phyloP scores from a whole-genome alignment of 2,113 vertebrate genomes.

The Cynocephalus volans region DNA sequence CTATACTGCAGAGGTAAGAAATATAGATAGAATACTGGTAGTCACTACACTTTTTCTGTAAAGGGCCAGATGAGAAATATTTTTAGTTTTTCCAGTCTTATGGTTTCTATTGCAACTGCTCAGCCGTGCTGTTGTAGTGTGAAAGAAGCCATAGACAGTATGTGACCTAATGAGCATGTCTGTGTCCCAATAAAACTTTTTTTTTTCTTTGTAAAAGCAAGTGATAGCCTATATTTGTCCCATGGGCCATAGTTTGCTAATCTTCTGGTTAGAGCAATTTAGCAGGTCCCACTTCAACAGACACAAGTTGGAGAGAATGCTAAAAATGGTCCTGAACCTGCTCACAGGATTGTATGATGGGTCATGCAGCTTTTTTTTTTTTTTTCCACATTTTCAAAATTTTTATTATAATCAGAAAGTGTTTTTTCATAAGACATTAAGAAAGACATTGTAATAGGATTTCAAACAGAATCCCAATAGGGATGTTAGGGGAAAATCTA shows the following conservation, averaged over 20 bases:
- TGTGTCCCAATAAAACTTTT: not conserved
- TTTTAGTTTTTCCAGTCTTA: not conserved
- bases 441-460: not conserved
- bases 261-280: not conserved
- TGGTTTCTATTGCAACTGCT: not conserved
- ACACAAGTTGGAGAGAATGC: not conserved
- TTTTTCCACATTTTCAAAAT: constrained; percentile 27
- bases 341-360: too few species aligned
- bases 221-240: not conserved
- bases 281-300: not conserved
- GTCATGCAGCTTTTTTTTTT: too few species aligned
- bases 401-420: constrained; percentile 15
- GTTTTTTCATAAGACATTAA: not conserved
- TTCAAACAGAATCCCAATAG: constrained; percentile 52
- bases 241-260: not conserved
- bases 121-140: not conserved
- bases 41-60: not conserved
- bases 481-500: not conserved
- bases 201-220: not conserved
- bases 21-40: not conserved
- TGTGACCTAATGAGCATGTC: not conserved
- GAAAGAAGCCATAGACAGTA: not conserved
- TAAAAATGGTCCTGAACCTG: not conserved
- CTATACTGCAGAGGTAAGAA: not conserved
- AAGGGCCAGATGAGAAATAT: not conserved